Conservation (phyloP, 2,113 vertebrate species). For the Saguinus midas region DNA sequence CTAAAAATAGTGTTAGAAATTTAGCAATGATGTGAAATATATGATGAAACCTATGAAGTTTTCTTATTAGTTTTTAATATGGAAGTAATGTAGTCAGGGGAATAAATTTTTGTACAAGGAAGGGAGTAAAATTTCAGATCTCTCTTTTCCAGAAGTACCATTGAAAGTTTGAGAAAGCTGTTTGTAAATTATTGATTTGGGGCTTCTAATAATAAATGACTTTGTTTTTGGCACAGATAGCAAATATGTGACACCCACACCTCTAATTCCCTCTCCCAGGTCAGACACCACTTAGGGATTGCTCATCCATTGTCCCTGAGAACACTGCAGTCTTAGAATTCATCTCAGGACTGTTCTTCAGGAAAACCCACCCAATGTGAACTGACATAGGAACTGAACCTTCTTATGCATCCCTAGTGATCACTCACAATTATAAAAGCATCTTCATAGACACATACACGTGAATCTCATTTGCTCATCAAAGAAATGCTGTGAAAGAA, state of each 20-base stretch:
- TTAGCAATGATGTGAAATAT: background rate
- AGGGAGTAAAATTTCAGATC: background rate
- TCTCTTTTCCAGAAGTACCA: background rate
- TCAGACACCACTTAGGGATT: background rate
- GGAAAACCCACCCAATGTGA: background rate
- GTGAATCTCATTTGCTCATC: background rate
- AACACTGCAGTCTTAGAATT: background rate
- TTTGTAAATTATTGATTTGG: conserved; percentile 14
- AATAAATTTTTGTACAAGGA: background rate
- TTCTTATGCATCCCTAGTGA: background rate
- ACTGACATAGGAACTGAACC: background rate
- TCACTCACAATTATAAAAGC: background rate
- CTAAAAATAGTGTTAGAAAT: background rate
- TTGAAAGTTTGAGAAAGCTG: background rate
- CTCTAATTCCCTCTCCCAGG: background rate
- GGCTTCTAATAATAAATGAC: background rate
- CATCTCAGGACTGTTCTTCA: background rate
- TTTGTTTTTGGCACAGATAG: background rate
- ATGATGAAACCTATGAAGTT: background rate
- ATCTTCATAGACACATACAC: background rate
- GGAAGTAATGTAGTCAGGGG: background rate
- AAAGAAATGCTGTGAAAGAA: background rate
- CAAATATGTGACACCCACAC: background rate
- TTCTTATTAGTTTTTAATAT: background rate
- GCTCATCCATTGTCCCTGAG: background rate